phyloP scores from a whole-genome alignment of 2,113 vertebrate species.

The Triplophysa siluroides region DNA sequence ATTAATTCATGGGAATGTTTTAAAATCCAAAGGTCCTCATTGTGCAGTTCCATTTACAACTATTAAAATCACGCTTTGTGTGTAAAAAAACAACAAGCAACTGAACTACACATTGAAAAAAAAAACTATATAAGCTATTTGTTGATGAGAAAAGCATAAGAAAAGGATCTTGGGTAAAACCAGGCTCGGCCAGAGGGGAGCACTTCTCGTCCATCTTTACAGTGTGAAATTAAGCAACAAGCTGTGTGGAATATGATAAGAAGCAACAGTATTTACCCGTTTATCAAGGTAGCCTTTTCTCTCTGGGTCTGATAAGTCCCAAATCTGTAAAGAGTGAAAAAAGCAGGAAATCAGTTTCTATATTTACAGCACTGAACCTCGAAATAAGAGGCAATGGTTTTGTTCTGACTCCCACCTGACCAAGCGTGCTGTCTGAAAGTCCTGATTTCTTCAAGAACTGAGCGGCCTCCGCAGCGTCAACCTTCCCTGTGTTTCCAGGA shows the following conservation, averaged over 20 bases:
- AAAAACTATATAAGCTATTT: no score
- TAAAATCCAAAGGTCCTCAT: no score
- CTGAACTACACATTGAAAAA: no score
- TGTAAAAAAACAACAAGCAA: no score
- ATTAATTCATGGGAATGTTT: no score
- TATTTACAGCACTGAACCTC: neutral
- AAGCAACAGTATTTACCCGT: conserved; percentile 73
- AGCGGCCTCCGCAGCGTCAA: conserved; percentile 89
- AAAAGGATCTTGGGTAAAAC: no score
- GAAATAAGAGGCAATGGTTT: neutral
- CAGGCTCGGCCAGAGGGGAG: no score
- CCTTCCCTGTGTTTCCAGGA: conserved; percentile 83
- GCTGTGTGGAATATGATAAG: neutral
- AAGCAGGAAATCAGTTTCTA: neutral
- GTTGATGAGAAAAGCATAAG: no score
- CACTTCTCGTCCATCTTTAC: no score
- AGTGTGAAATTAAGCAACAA: no score
- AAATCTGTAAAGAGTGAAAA: conserved; percentile 80
- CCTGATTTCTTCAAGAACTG: conserved; percentile 94
- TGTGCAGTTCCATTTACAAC: no score
- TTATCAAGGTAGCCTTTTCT: conserved; percentile 95
- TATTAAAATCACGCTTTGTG: no score
- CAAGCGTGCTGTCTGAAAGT: conserved; percentile 85
- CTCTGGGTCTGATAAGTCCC: conserved; percentile 95
- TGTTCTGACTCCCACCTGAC: conserved; percentile 76